A percentile compares a stretch with the other conserved stretches of the same genome.
Conservation (phyloP, 2,797 vertebrate species). For the Cirrhinus molitorella region DNA sequence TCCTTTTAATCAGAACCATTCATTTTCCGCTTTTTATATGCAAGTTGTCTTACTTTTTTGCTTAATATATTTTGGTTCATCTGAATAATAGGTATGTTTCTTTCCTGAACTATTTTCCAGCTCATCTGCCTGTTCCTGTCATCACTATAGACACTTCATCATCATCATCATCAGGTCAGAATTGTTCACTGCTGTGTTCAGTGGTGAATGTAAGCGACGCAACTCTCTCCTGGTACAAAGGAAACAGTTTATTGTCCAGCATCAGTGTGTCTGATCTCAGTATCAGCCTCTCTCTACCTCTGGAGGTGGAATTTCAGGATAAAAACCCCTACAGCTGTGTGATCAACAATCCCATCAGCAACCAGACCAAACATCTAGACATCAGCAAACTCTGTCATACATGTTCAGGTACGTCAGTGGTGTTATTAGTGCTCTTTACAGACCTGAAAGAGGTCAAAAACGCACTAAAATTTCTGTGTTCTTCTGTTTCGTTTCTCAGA, state of each 20-base stretch:
- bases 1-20: not conserved
- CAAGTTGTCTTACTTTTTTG: not conserved
- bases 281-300: no score
- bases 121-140: not conserved
- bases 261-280: no score
- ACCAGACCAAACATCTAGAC: not conserved
- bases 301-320: not conserved
- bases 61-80: not conserved
- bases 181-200: not conserved
- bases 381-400: not conserved
- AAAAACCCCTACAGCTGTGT: not conserved
- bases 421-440: not conserved
- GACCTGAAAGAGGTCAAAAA: not conserved
- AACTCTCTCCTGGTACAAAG: not conserved
- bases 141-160: not conserved
- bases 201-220: not conserved
- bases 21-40: not conserved
- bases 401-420: not conserved
- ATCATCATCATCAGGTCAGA: fast-evolving
- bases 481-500: not conserved
- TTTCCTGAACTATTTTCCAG: not conserved
- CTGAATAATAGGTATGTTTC: not conserved
- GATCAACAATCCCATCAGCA: not conserved
- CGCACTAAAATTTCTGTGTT: not conserved
- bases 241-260: no score